Conservation (phyloP, 2,113 vertebrate species). For the Peromyscus californicus region DNA sequence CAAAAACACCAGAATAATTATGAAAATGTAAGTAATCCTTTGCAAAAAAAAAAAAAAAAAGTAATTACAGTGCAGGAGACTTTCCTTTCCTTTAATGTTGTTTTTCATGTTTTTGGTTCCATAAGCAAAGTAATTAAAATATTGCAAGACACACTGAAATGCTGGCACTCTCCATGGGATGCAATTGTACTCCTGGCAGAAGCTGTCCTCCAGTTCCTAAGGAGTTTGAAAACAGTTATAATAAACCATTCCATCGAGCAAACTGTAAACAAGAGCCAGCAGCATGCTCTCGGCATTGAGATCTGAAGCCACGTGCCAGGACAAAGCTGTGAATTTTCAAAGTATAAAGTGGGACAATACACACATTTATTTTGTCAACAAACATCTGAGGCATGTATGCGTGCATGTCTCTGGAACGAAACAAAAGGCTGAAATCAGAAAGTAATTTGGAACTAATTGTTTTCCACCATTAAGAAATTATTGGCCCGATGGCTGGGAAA, state of each 20-base stretch:
- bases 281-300: conserved; percentile 26
- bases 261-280: conserved; percentile 67
- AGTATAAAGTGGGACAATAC: conserved; percentile 4
- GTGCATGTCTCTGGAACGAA: neutral
- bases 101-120: conserved; percentile 42
- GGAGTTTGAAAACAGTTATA: conserved; percentile 72
- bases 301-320: conserved; percentile 61
- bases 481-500: neutral
- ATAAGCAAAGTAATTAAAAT: conserved; percentile 77
- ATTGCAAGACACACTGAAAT: conserved; percentile 67
- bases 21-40: conserved; percentile 72
- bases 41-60: neutral
- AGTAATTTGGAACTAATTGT: conserved; percentile 18
- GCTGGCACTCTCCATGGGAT: conserved; percentile 58
- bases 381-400: conserved; percentile 15
- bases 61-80: conserved; percentile 58
- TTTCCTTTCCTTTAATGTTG: conserved; percentile 39
- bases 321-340: conserved; percentile 58
- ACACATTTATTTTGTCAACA: conserved; percentile 54
- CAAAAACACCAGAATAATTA: conserved; percentile 67
- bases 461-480: conserved; percentile 39
- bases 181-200: conserved; percentile 74
- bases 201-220: conserved; percentile 52
- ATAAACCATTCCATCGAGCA: conserved; percentile 74
- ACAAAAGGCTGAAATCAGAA: neutral